Conservation (phyloP, 2,888 invertebrate species). For the Argyra leucocephala region DNA sequence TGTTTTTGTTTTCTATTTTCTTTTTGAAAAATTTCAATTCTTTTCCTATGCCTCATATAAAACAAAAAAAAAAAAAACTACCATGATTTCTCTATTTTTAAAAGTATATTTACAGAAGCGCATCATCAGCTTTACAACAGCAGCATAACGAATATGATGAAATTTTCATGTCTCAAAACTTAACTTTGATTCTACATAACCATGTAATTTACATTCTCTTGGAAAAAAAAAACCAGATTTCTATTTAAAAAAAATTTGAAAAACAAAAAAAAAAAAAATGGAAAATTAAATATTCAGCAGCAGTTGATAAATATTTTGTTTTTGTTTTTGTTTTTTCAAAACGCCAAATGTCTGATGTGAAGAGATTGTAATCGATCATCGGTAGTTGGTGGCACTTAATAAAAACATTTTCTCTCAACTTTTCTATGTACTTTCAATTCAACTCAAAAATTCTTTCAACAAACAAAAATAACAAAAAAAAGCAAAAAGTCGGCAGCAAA, state of each 20-base stretch:
- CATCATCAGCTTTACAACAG: background rate
- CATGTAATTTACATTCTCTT: slow-evolving; percentile 3
- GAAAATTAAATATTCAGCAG: background rate
- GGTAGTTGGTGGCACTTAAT: background rate
- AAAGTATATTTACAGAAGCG: background rate
- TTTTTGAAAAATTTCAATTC: no score
- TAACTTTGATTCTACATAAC: background rate
- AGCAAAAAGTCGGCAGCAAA: background rate
- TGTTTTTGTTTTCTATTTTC: background rate
- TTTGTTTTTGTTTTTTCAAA: background rate
- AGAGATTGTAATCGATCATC: slow-evolving; percentile 6
- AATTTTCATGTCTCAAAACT: background rate
- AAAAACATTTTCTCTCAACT: background rate
- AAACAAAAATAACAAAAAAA: background rate
- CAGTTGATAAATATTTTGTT: background rate
- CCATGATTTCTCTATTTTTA: background rate
- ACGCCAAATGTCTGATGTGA: background rate
- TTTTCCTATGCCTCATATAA: no score
- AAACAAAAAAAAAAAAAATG: background rate
- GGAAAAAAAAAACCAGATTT: background rate
- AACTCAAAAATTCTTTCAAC: background rate
- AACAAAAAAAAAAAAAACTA: no score
- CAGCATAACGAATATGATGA: background rate
- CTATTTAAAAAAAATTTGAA: background rate
- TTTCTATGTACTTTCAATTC: no score